These are phyloP conservation scores for Diplazon laetatorius DNA, from an alignment of 2,888 invertebrate genomes.

Conservation along the genomic window DNA sequence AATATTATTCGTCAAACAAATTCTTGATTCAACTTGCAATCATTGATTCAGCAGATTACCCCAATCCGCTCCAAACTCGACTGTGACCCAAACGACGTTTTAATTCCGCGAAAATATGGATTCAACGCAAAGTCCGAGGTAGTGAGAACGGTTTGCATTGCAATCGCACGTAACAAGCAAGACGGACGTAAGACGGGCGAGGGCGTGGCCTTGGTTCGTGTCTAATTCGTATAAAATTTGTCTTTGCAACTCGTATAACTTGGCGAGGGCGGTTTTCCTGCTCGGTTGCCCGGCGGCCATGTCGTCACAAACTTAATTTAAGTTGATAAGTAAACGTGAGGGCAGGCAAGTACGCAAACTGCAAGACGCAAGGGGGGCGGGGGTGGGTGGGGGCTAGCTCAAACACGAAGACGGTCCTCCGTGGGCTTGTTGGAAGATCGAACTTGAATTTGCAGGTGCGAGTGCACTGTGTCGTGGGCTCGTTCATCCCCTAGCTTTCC, in stretches of 20 bases:
- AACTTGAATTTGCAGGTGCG: slow-evolving; percentile 3
- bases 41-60: no score
- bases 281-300: slow-evolving; percentile 39
- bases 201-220: slow-evolving; percentile 43
- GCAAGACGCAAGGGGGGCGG: slow-evolving; percentile 1
- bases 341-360: slow-evolving; percentile 41
- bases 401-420: slow-evolving; percentile 5
- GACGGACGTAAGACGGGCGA: slow-evolving; percentile 20
- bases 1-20: no score
- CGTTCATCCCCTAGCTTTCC: slow-evolving; percentile 31
- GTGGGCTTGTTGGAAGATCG: slow-evolving; percentile 20
- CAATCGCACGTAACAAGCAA: not conserved
- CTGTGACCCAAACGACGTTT: slow-evolving; percentile 4
- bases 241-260: slow-evolving; percentile 57
- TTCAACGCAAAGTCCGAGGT: not conserved
- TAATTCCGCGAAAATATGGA: slow-evolving; percentile 23
- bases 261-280: slow-evolving; percentile 45
- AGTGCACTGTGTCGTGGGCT: not conserved
- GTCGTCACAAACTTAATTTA: slow-evolving; percentile 73
- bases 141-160: not conserved
- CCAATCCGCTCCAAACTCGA: not conserved
- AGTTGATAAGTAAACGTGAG: slow-evolving; percentile 74
- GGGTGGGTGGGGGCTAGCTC: no score
- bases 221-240: slow-evolving; percentile 76
- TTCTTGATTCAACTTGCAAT: no score